Evolutionary conservation across 2,797 vertebrate genomes (phyloP), one percentile per base, ranked within the genome.

Genomic region (Poeciliopsis turneri): DNA sequence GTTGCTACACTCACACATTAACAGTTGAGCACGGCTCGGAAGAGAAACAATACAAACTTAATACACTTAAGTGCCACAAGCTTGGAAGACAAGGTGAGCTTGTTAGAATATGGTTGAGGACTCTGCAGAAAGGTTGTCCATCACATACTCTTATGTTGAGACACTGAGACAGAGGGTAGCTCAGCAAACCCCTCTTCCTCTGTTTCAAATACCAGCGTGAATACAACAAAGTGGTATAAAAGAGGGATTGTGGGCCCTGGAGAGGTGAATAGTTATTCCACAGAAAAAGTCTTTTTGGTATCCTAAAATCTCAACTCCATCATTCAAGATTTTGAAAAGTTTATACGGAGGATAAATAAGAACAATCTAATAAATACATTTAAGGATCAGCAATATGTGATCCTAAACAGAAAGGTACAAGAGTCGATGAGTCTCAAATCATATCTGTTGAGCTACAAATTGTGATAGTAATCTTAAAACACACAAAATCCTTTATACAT

Each of bases 81-180:
- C 88, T 94, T 95, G 96, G 95, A 96, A 96, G 96, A 96, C 95
- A 95, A 94, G 90, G 93, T 95, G 94, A 95, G 91, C 91, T 94
- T 94, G 93, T 93, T 91, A 86, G 90, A 91, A 94, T 88, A 89
- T 86, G 90, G 87, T 86, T 87, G 84, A 91, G 84, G 87, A 92
- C 86, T 91, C 78, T 88, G 83, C 83, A 89, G 84, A 88, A 87
- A 88, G 84, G 78, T 86, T 81, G 86, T 86, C 72, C 55, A 84
- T 93, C 84, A 85, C 83, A 88, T 78, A 82, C 82, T 83, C 83
- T 88, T 78, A 83, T 74, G 80, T 88, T 79, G 87, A 82, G 77
- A 72, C 85, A 87, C 75, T 81, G 79, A 90, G 74, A 92, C 73
- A 76, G 74, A 88, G 89, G 87, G 87, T 78, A 86, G 85, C 85